Conservation (phyloP, 2,888 invertebrate genomes). For the Nomada goodeniana region DNA sequence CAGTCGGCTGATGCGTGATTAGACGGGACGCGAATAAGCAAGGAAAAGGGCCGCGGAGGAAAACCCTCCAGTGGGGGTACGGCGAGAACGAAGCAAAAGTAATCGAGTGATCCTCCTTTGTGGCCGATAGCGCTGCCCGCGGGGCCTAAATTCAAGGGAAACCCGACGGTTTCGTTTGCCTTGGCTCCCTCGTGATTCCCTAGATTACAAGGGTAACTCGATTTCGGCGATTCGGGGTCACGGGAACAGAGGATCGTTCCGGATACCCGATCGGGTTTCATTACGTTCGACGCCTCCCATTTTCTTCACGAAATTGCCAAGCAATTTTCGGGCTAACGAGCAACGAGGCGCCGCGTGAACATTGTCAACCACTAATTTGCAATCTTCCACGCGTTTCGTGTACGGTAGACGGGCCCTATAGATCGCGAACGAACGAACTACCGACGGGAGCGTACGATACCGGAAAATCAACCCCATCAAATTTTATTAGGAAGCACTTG, state of each 20-base stretch:
- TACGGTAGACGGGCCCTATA: background rate
- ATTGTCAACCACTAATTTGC: slow-evolving; percentile 14
- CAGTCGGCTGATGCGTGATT: slow-evolving; percentile 24
- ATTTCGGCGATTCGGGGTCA: slow-evolving; percentile 61
- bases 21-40: slow-evolving; percentile 43
- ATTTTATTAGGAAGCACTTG: slow-evolving; percentile 61
- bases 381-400: background rate
- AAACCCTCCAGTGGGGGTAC: background rate
- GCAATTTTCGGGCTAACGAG: slow-evolving; percentile 33
- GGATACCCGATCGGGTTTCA: slow-evolving; percentile 36
- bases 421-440: background rate
- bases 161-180: slow-evolving; percentile 55
- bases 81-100: slow-evolving; percentile 32
- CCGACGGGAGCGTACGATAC: background rate
- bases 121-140: slow-evolving; percentile 48
- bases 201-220: slow-evolving; percentile 54
- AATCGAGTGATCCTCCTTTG: slow-evolving; percentile 60
- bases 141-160: slow-evolving; percentile 46
- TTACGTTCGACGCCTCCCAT: slow-evolving; percentile 6
- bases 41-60: slow-evolving; percentile 13
- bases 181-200: slow-evolving; percentile 52
- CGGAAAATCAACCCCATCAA: slow-evolving; percentile 39
- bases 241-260: slow-evolving; percentile 34
- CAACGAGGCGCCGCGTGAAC: slow-evolving; percentile 26
- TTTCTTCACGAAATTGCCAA: slow-evolving; percentile 13